Evolutionary conservation across 2,113 vertebrate species (phyloP).

Genomic region (Vanacampus margaritifer): DNA sequence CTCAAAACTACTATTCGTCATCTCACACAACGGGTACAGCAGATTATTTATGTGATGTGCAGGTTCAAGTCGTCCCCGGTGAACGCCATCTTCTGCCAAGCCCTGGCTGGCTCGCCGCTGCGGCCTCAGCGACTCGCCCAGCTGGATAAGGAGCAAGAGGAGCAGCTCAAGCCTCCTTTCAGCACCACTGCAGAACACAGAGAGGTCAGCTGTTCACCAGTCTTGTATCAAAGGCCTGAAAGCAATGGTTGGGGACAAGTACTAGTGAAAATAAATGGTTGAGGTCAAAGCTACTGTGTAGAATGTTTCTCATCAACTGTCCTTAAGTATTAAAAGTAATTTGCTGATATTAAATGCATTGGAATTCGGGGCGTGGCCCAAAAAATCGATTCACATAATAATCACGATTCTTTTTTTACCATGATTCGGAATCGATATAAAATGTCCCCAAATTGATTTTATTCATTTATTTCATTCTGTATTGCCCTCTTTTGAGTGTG

Average conservation of each 20-base stretch:
- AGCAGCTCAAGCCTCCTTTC: conserved; percentile 84
- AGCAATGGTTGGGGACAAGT: neutral
- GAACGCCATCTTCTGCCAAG: conserved; percentile 95
- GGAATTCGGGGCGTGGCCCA: too few relatives aligned
- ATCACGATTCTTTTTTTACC: too few relatives aligned
- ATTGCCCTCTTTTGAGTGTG: too few relatives aligned
- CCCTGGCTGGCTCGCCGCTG: conserved; percentile 87
- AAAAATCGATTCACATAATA: too few relatives aligned
- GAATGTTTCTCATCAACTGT: too few relatives aligned
- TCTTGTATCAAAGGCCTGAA: neutral
- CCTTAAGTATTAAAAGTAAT: too few relatives aligned
- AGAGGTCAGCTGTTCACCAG: conserved; percentile 54
- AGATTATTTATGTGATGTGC: neutral
- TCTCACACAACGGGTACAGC: too few relatives aligned
- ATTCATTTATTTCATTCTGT: too few relatives aligned
- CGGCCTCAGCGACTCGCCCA: conserved; percentile 84
- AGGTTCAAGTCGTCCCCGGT: conserved; percentile 92
- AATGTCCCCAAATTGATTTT: too few relatives aligned
- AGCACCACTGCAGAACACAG: conserved; percentile 76
- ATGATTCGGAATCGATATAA: too few relatives aligned
- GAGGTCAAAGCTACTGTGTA: too few relatives aligned
- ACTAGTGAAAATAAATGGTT: neutral
- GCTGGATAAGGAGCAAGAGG: conserved; percentile 84
- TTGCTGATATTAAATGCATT: too few relatives aligned
- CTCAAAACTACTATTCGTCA: neutral